Evolutionary conservation across 2,113 vertebrate species (phyloP).

Genomic region (Pterocles gutturalis): DNA sequence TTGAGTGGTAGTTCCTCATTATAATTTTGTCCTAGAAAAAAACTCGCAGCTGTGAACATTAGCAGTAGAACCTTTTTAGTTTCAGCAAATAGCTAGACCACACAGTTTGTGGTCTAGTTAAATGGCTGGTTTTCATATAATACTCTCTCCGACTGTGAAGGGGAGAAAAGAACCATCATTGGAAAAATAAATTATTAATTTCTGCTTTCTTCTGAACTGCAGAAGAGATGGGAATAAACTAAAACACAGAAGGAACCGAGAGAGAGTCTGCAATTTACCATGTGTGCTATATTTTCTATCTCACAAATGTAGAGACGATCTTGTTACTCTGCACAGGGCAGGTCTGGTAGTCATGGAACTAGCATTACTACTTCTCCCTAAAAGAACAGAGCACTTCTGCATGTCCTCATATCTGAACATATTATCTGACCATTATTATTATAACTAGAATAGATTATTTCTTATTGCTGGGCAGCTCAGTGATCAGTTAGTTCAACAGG

Average conservation of each 20-base stretch:
- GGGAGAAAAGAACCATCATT: neutral
- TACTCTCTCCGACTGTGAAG: neutral
- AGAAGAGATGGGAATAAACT: neutral
- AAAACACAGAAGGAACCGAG: neutral
- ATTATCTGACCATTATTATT: no score
- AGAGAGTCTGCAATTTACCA: neutral
- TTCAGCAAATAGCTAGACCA: neutral
- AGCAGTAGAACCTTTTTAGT: neutral
- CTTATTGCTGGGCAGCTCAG: neutral
- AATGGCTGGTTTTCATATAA: neutral
- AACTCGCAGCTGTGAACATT: neutral
- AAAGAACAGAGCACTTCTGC: neutral
- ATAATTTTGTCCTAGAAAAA: neutral
- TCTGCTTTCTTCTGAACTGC: neutral
- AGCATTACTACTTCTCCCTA: neutral
- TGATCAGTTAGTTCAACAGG: neutral
- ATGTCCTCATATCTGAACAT: neutral
- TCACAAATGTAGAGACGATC: neutral
- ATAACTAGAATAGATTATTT: neutral
- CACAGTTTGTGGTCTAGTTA: neutral
- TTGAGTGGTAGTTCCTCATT: neutral
- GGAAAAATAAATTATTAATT: neutral
- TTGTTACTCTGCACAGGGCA: neutral
- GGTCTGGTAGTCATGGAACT: neutral
- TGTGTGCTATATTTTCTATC: fast-evolving